These are phyloP conservation scores for Phocides pigmalion DNA, from an alignment of 1,140 invertebrate genomes.

Conservation along the genomic window DNA sequence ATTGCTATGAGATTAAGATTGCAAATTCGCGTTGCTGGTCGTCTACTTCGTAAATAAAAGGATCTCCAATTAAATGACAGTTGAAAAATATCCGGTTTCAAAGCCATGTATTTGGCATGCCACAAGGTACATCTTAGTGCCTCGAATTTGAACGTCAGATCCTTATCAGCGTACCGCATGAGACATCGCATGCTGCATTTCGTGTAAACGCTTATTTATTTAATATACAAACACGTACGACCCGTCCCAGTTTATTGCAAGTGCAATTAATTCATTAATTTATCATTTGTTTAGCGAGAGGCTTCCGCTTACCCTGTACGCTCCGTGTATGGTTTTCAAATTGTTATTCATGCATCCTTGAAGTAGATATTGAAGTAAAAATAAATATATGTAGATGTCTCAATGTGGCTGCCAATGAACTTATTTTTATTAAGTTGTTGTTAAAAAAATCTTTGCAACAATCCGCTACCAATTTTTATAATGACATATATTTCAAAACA, in stretches of 20 bases:
- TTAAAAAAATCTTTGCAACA: too few relatives aligned
- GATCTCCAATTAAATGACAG: constrained; percentile 34
- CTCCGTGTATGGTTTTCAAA: background rate
- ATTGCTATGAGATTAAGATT: too few relatives aligned
- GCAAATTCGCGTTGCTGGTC: background rate
- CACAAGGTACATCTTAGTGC: constrained; percentile 16
- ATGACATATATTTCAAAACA: too few relatives aligned
- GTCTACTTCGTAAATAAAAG: constrained; percentile 35
- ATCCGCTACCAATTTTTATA: too few relatives aligned
- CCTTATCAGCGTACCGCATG: constrained; percentile 19
- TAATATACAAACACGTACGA: constrained; percentile 8
- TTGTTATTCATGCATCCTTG: background rate
- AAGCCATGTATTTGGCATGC: constrained; percentile 22
- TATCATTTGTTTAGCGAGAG: background rate
- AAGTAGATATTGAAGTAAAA: too few relatives aligned
- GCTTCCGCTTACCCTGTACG: background rate
- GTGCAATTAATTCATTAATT: constrained; percentile 16
- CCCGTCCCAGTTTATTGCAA: constrained; percentile 10
- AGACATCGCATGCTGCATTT: constrained; percentile 23
- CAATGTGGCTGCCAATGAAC: too few relatives aligned
- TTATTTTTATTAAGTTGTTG: too few relatives aligned
- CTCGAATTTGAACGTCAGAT: constrained; percentile 22
- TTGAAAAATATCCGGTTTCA: constrained; percentile 32
- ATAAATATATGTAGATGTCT: too few relatives aligned
- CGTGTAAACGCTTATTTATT: constrained; percentile 34